These are phyloP conservation scores for Macrochelys suwanniensis DNA, from an alignment of 2,797 vertebrate species.

Conservation along the genomic window DNA sequence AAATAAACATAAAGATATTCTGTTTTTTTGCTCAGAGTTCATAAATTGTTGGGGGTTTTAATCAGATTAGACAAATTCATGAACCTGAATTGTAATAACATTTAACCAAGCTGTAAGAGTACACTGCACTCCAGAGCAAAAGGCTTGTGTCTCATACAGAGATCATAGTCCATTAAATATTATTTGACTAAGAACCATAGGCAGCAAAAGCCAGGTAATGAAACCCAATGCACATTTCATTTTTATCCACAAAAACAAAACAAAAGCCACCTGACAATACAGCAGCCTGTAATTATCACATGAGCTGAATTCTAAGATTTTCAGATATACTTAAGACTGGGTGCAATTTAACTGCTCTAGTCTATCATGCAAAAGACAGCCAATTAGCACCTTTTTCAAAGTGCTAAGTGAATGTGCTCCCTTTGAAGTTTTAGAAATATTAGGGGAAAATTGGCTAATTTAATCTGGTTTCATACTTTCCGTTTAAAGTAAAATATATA, in stretches of 20 bases:
- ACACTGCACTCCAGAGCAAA: constrained; percentile 24
- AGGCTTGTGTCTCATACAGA: constrained; percentile 25
- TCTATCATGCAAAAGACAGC: rapidly evolving
- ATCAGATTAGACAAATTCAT: constrained; percentile 64
- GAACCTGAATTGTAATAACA: constrained; percentile 50
- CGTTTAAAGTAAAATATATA: background rate
- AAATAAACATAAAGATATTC: background rate
- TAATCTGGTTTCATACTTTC: background rate
- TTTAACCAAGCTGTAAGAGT: constrained; percentile 32
- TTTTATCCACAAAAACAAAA: constrained; percentile 54
- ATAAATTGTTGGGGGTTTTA: constrained; percentile 32
- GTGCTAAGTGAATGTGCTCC: background rate
- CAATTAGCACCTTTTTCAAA: constrained; percentile 8
- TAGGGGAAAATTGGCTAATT: background rate
- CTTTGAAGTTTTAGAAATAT: background rate
- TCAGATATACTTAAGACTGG: background rate
- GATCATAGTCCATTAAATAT: constrained; percentile 53
- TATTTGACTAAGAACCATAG: constrained; percentile 44
- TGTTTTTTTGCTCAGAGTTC: constrained; percentile 31
- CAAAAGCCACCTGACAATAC: background rate
- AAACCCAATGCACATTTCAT: constrained; percentile 1
- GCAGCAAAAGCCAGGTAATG: constrained; percentile 31
- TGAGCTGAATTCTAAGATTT: background rate
- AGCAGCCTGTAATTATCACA: background rate
- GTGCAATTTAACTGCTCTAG: constrained; percentile 5